Evolutionary conservation across 2,888 invertebrate genomes (phyloP).

Genomic region (Tetanocera ferruginea): DNA sequence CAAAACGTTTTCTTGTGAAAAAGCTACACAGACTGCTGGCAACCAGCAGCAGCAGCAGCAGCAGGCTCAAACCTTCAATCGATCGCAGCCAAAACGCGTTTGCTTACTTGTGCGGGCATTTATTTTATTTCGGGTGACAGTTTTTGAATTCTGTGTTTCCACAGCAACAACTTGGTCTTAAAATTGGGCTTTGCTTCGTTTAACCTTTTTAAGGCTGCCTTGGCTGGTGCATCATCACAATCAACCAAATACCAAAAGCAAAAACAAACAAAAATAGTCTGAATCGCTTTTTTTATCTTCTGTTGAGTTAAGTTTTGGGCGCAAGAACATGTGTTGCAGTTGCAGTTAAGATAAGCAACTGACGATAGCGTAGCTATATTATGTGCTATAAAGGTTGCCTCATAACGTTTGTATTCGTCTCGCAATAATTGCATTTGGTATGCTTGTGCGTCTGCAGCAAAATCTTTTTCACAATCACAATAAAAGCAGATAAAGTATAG

Average conservation of each 20-base stretch:
- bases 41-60: not conserved
- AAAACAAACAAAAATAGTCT: not conserved
- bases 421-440: constrained; percentile 28
- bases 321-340: constrained; percentile 67
- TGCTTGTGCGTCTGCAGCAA: constrained; percentile 9
- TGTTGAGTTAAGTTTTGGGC: constrained; percentile 52
- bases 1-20: constrained; percentile 35
- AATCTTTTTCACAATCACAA: not conserved
- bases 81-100: not conserved
- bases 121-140: constrained; percentile 54
- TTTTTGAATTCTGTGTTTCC: constrained; percentile 43
- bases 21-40: not conserved
- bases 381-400: not conserved
- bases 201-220: not conserved
- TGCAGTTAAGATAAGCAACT: constrained; percentile 49
- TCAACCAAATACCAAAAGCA: not conserved
- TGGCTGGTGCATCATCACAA: not conserved
- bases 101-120: constrained; percentile 42
- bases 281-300: constrained; percentile 32
- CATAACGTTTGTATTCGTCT: not conserved
- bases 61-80: not conserved
- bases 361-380: constrained; percentile 11
- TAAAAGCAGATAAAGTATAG: constrained; percentile 6
- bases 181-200: constrained; percentile 32
- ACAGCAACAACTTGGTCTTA: constrained; percentile 28